Conservation (phyloP, 2,113 vertebrate species). For the Gobio gobio region DNA sequence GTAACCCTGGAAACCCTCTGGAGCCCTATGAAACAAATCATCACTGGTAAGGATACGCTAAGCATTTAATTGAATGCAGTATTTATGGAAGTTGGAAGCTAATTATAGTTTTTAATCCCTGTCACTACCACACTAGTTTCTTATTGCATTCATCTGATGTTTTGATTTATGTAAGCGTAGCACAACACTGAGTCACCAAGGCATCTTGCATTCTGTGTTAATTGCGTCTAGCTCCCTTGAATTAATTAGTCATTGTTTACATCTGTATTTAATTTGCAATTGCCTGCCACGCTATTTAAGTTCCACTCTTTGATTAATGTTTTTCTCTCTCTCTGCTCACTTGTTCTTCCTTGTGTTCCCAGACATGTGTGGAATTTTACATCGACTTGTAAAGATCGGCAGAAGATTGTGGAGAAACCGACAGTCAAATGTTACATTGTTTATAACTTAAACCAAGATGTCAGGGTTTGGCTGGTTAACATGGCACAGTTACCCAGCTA, state of each 20-base stretch:
- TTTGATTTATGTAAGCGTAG: neutral
- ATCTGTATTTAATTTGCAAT: neutral
- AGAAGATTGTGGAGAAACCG: neutral
- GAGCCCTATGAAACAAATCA: conserved; percentile 74
- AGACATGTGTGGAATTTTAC: neutral
- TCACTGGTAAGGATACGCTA: neutral
- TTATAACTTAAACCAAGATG: neutral
- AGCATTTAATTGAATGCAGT: neutral
- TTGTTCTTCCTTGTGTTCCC: neutral
- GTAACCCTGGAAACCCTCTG: conserved; percentile 94
- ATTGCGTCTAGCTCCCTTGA: neutral
- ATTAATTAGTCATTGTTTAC: neutral
- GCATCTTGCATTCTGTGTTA: neutral
- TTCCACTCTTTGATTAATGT: neutral
- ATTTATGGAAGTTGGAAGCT: neutral
- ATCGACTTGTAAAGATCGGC: neutral
- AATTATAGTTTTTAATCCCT: neutral
- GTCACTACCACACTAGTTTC: neutral
- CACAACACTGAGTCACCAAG: neutral
- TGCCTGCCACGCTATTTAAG: neutral
- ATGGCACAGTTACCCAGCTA: neutral
- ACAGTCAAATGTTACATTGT: neutral
- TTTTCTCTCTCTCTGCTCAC: neutral
- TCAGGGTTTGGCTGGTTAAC: neutral
- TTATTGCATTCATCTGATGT: neutral